Conservation (phyloP, 92 coral and sea anemone species). For the Muricea muricata region DNA sequence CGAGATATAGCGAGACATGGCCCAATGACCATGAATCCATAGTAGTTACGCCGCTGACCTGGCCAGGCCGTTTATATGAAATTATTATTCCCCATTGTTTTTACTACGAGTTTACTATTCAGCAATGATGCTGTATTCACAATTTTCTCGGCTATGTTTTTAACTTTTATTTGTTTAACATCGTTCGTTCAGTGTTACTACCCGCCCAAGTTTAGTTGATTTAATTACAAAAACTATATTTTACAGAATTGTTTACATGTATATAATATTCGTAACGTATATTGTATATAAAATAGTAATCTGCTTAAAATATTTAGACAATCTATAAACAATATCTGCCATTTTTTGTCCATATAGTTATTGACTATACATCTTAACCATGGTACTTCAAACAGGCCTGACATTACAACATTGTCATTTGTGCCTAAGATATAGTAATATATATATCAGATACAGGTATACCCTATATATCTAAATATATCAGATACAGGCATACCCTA, state of each 20-base stretch:
- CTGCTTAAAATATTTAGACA: conserved; percentile 35
- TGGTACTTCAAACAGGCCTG: background rate
- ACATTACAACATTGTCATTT: background rate
- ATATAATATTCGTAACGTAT: conserved; percentile 10
- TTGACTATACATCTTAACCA: background rate
- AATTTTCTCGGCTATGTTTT: background rate
- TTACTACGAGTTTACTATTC: too few relatives aligned
- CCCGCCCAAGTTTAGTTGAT: background rate
- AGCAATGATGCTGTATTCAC: background rate
- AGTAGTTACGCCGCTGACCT: too few relatives aligned
- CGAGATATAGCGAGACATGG: too few relatives aligned
- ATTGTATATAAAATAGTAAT: conserved; percentile 33
- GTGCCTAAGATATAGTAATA: too few relatives aligned
- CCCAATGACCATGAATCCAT: too few relatives aligned
- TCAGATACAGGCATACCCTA: too few relatives aligned
- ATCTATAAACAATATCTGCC: conserved; percentile 21
- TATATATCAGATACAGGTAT: too few relatives aligned
- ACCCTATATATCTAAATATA: too few relatives aligned
- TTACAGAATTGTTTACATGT: conserved; percentile 31
- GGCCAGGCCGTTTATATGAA: too few relatives aligned
- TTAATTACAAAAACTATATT: conserved; percentile 35
- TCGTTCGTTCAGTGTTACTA: background rate
- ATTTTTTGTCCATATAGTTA: background rate
- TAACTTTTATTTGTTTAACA: background rate
- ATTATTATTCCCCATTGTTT: too few relatives aligned